A percentile compares a stretch with the other conserved stretches of the same genome.
Evolutionary conservation across 2,113 vertebrate species (phyloP).

Genomic region (Tangachromis dhanisi): DNA sequence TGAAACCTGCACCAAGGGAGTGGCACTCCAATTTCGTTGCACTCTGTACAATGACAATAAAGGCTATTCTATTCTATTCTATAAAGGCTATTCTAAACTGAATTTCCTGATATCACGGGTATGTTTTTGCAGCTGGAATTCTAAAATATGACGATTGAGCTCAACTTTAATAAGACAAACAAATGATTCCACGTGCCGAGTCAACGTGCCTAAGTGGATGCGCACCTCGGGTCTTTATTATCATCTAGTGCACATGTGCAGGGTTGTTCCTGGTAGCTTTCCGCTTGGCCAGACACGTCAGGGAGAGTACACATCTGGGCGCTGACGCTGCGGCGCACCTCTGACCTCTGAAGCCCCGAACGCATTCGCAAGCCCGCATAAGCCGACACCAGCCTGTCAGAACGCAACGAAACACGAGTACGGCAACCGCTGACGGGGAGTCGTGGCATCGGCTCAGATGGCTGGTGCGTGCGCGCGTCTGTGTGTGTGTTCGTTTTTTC

Average conservation of each 20-base stretch:
- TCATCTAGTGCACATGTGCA: slow-evolving; percentile 15
- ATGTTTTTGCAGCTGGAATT: neutral
- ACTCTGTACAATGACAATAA: no score
- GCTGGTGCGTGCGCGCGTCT: neutral
- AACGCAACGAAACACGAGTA: slow-evolving; percentile 26
- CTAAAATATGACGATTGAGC: neutral
- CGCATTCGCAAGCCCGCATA: slow-evolving; percentile 18
- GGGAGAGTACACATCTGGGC: slow-evolving; percentile 52
- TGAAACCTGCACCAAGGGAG: no score
- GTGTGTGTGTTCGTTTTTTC: neutral
- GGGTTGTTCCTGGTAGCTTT: slow-evolving; percentile 4
- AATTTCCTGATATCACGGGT: neutral
- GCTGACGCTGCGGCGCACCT: neutral
- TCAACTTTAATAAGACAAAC: neutral
- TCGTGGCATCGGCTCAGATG: slow-evolving; percentile 26
- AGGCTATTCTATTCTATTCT: no score
- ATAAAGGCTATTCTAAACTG: no score
- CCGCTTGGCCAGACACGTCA: slow-evolving; percentile 44
- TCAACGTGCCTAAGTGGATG: neutral
- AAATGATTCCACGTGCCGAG: neutral
- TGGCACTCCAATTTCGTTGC: no score
- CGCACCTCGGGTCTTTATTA: slow-evolving; percentile 9
- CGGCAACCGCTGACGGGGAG: slow-evolving; percentile 24
- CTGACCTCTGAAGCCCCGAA: slow-evolving; percentile 44
- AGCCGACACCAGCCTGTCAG: slow-evolving; percentile 50